A percentile compares a stretch with the other conserved stretches of the same genome.
These are phyloP conservation scores for Gambelia wislizenii DNA, from an alignment of 2,797 vertebrate genomes.

Conservation along the genomic window DNA sequence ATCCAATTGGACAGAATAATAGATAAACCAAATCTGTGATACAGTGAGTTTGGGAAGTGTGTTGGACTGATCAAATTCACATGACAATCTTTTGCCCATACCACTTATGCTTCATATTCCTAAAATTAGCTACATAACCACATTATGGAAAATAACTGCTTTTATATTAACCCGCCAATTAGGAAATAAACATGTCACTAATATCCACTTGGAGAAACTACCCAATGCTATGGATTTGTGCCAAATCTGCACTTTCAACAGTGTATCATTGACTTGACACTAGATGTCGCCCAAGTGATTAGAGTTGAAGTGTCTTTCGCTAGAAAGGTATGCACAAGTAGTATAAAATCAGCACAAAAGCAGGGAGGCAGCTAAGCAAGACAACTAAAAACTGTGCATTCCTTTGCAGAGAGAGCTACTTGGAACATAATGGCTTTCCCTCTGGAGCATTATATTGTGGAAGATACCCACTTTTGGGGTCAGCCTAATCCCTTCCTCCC, in stretches of 20 bases:
- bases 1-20: not conserved
- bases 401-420: not conserved
- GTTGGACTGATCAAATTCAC: not conserved
- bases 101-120: not conserved
- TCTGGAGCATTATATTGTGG: not conserved
- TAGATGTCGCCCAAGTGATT: conserved; percentile 51
- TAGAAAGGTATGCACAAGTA: too few relatives aligned
- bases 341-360: not conserved
- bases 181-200: not conserved
- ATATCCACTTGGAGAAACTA: not conserved
- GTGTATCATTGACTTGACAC: conserved; percentile 17
- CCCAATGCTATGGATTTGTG: not conserved
- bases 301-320: not conserved
- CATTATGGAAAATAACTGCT: not conserved
- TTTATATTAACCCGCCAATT: not conserved
- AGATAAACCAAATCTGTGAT: not conserved
- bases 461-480: not conserved
- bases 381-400: not conserved
- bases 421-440: too few relatives aligned
- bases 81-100: not conserved
- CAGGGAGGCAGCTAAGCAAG: not conserved
- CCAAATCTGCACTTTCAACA: not conserved
- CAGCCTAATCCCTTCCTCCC: not conserved
- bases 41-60: not conserved
- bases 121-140: not conserved